Conservation (phyloP, 2,113 vertebrate species). For the Penelope pileata region DNA sequence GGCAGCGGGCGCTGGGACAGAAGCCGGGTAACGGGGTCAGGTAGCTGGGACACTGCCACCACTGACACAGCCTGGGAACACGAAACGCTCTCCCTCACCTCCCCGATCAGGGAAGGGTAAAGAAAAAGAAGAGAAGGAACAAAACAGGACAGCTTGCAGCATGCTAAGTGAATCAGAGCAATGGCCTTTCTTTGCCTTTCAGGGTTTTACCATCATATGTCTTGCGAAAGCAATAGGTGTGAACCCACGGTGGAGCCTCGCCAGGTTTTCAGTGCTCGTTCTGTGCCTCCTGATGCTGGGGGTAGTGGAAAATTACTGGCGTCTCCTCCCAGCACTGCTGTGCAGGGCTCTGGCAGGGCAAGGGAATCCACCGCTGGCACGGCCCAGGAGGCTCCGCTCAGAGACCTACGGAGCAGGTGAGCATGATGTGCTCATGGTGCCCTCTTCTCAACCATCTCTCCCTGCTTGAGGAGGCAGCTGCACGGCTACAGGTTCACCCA, state of each 20-base stretch:
- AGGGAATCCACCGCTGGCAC: not conserved
- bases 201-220: not conserved
- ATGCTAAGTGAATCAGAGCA: conserved; percentile 42
- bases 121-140: not conserved
- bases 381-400: rapidly evolving
- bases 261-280: conserved; percentile 34
- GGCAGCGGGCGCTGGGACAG: not conserved
- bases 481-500: not conserved
- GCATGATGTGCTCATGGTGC: rapidly evolving
- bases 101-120: not conserved
- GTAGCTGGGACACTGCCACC: not conserved
- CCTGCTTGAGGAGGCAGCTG: not conserved
- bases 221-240: conserved; percentile 59
- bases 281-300: not conserved
- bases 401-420: not conserved
- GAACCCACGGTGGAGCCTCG: conserved; percentile 37
- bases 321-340: not conserved
- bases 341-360: not conserved
- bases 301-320: conserved; percentile 53
- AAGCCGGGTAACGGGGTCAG: not conserved
- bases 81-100: not conserved
- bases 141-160: conserved; percentile 45
- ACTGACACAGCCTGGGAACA: not conserved
- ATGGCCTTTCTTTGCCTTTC: conserved; percentile 51
- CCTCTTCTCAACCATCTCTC: rapidly evolving